Evolutionary conservation across 2,888 invertebrate genomes (phyloP).

Genomic region (Agrotis exclamationis): DNA sequence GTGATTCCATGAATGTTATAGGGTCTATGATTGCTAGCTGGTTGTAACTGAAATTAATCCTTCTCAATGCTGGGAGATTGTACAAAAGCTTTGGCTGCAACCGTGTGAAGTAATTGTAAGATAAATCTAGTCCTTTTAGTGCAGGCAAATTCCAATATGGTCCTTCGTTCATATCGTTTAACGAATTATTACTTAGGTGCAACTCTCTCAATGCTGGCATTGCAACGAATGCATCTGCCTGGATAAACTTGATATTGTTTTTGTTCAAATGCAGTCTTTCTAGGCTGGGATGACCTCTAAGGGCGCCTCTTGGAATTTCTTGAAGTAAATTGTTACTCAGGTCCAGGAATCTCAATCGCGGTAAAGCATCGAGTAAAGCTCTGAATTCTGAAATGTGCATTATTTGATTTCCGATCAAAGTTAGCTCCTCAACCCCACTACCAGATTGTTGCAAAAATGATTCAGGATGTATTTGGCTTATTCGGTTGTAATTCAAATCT

Average conservation of each 20-base stretch:
- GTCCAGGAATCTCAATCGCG: constrained; percentile 94
- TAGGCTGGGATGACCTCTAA: constrained; percentile 95
- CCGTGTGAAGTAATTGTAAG: constrained; percentile 94
- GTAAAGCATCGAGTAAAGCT: constrained; percentile 94
- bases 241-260: constrained; percentile 94
- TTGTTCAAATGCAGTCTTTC: constrained; percentile 95
- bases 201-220: constrained; percentile 96
- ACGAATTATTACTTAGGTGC: constrained; percentile 95
- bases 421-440: constrained; percentile 94
- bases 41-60: constrained; percentile 95
- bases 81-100: constrained; percentile 94
- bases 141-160: constrained; percentile 97
- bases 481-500: constrained; percentile 94
- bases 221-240: constrained; percentile 95
- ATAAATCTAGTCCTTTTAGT: constrained; percentile 96
- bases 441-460: constrained; percentile 95
- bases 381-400: constrained; percentile 94
- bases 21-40: constrained; percentile 93
- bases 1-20: constrained; percentile 93
- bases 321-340: constrained; percentile 95
- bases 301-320: constrained; percentile 94
- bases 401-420: constrained; percentile 94
- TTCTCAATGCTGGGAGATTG: constrained; percentile 94
- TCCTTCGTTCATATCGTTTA: constrained; percentile 93
- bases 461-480: constrained; percentile 95